Conservation (phyloP, 2,113 vertebrate species). For the Thunnus maccoyii region DNA sequence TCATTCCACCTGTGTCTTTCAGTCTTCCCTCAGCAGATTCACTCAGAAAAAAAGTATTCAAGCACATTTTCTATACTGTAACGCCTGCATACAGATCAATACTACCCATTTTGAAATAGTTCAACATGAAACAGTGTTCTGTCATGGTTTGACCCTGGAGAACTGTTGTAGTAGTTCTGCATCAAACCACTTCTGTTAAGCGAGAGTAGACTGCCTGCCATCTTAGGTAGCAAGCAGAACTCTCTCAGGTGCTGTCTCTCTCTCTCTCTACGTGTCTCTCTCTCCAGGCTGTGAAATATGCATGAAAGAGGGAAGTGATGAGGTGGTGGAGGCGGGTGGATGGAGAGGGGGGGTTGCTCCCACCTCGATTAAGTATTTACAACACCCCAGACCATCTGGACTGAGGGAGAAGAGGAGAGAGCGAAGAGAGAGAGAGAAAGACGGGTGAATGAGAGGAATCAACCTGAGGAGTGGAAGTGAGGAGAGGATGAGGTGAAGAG, state of each 20-base stretch:
- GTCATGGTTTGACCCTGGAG: not conserved
- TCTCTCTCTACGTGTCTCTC: slow-evolving; percentile 6
- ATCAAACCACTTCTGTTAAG: slow-evolving; percentile 13
- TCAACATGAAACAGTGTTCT: not conserved
- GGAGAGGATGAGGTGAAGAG: slow-evolving; percentile 38
- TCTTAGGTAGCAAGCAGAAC: slow-evolving; percentile 9
- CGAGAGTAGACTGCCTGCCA: slow-evolving; percentile 15
- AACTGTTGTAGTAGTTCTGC: slow-evolving; percentile 11
- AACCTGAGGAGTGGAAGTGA: slow-evolving; percentile 34
- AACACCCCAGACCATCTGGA: slow-evolving; percentile 63
- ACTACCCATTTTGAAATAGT: not conserved
- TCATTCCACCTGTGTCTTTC: not conserved
- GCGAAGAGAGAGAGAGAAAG: not conserved
- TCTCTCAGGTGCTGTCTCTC: slow-evolving; percentile 21
- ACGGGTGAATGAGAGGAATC: not conserved
- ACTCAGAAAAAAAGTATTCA: too few species aligned
- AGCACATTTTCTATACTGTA: not conserved
- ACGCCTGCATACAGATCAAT: not conserved
- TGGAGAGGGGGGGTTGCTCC: slow-evolving; percentile 42
- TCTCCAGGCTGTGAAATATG: slow-evolving; percentile 59
- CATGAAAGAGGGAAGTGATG: slow-evolving; percentile 45
- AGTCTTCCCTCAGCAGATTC: slow-evolving; percentile 3
- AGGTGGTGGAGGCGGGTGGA: slow-evolving; percentile 32
- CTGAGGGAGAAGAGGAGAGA: slow-evolving; percentile 26
- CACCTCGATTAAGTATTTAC: slow-evolving; percentile 71